Conservation (phyloP, 2,797 vertebrate species). For the Cossypha dichroa region DNA sequence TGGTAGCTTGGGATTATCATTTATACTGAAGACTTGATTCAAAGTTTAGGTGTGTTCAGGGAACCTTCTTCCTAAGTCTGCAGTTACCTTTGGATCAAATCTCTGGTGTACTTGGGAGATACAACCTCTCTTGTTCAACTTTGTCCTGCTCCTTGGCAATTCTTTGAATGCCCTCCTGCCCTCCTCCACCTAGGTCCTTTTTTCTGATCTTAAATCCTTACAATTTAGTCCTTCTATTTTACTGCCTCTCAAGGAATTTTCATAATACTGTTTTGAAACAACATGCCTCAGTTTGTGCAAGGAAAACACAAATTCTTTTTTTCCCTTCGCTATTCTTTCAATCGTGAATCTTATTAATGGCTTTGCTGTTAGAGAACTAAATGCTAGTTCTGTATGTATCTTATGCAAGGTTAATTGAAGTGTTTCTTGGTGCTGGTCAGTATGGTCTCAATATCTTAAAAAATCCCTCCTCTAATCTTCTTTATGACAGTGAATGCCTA, state of each 20-base stretch:
- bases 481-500: not conserved
- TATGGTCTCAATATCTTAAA: not conserved
- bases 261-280: not conserved
- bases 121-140: rapidly evolving
- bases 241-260: not conserved
- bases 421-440: not conserved
- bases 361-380: not conserved
- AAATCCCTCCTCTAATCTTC: rapidly evolving
- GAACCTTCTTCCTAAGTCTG: not conserved
- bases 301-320: not conserved
- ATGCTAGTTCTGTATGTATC: not conserved
- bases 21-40: not conserved
- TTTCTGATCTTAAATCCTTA: not conserved
- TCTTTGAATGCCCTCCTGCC: not conserved
- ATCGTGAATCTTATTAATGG: not conserved
- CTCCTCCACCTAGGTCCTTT: not conserved
- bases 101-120: not conserved
- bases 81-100: not conserved
- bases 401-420: not conserved
- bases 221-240: not conserved
- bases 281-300: not conserved
- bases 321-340: not conserved
- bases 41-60: not conserved
- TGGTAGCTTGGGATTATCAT: not conserved
- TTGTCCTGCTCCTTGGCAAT: rapidly evolving